These are phyloP conservation scores for Toxotes lorentzi DNA, from an alignment of 2,797 vertebrate species.

Conservation along the genomic window DNA sequence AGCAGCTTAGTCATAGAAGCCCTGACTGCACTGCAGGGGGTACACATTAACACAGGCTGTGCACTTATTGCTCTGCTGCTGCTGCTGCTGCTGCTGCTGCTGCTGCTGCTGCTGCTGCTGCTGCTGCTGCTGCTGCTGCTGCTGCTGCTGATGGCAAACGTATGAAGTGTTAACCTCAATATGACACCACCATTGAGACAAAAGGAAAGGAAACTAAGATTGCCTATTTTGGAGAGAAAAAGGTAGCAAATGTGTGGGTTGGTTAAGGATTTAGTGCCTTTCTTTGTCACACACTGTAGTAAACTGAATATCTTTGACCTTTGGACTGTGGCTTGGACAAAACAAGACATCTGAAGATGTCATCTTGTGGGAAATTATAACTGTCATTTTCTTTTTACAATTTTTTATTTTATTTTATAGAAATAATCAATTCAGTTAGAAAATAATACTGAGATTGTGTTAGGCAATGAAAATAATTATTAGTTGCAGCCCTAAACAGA, in stretches of 20 bases:
- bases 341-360: neutral
- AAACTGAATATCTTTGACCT: neutral
- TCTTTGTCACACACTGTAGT: neutral
- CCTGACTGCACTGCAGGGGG: slow-evolving; percentile 34
- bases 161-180: slow-evolving; percentile 32
- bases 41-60: slow-evolving; percentile 53
- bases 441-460: neutral
- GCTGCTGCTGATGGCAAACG: slow-evolving; percentile 45
- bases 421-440: neutral
- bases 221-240: slow-evolving; percentile 1
- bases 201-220: neutral
- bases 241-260: slow-evolving; percentile 17
- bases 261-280: neutral
- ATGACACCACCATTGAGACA: slow-evolving; percentile 13
- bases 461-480: neutral
- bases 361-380: neutral
- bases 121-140: too few relatives aligned
- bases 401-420: too few relatives aligned
- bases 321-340: too few relatives aligned
- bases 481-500: neutral
- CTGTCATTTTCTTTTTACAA: too few relatives aligned
- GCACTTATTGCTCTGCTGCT: slow-evolving; percentile 47
- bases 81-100: too few relatives aligned
- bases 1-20: slow-evolving; percentile 62
- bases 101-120: too few relatives aligned